Evolutionary conservation across 2,113 vertebrate species (phyloP).

Genomic region (Pseudopodoces humilis): DNA sequence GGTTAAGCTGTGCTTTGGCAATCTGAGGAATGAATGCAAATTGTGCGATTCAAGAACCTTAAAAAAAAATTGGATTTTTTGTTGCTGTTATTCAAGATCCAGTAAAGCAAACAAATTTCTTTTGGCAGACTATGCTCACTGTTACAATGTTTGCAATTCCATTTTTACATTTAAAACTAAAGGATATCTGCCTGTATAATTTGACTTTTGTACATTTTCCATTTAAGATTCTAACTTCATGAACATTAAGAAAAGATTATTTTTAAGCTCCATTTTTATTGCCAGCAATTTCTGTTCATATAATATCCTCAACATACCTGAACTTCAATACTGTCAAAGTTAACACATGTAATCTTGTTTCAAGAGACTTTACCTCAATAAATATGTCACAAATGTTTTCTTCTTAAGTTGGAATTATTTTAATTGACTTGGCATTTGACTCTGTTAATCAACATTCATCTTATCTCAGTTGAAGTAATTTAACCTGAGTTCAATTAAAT

Average conservation of each 20-base stretch:
- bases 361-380: background rate
- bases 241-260: background rate
- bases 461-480: conserved; percentile 3
- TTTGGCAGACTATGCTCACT: background rate
- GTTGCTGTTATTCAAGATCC: background rate
- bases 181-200: background rate
- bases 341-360: background rate
- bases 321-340: background rate
- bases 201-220: background rate
- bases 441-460: conserved; percentile 29
- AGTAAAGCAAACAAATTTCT: background rate
- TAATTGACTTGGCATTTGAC: conserved; percentile 12
- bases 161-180: background rate
- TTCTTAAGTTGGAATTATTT: conserved; percentile 21
- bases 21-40: background rate
- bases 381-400: background rate
- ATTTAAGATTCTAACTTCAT: background rate
- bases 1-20: background rate
- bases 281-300: background rate
- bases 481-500: conserved; percentile 15
- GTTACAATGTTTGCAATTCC: background rate
- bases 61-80: rapidly evolving
- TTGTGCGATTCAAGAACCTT: background rate
- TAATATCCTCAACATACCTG: background rate
- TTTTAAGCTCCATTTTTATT: background rate